Conservation (phyloP, 2,888 invertebrate species). For the Philaethria dido region DNA sequence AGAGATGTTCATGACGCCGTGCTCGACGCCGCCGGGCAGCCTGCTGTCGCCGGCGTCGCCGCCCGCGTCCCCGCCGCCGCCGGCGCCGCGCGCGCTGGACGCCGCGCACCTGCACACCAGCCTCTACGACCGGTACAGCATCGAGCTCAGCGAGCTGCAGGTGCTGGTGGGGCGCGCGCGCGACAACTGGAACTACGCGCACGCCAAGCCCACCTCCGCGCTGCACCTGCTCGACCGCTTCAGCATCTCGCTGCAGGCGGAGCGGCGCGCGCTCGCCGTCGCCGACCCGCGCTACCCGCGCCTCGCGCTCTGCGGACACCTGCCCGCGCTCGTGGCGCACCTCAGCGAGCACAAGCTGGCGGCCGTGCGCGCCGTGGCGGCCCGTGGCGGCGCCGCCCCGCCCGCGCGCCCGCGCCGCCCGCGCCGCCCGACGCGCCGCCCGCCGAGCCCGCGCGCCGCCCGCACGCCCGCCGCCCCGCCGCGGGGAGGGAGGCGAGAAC, state of each 20-base stretch:
- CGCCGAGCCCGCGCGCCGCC: not conserved
- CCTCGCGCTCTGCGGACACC: constrained; percentile 91
- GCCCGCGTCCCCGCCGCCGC: constrained; percentile 86
- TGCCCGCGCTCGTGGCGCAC: constrained; percentile 94
- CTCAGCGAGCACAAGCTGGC: constrained; percentile 94
- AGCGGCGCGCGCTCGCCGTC: constrained; percentile 91
- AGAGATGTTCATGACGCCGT: constrained; percentile 92
- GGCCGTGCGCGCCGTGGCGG: constrained; percentile 68
- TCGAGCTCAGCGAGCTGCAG: constrained; percentile 93
- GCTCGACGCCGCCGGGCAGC: constrained; percentile 93
- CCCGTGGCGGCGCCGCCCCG: constrained; percentile 46
- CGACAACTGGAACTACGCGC: constrained; percentile 95
- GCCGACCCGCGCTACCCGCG: constrained; percentile 94
- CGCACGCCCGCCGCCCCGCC: not conserved
- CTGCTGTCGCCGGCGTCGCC: constrained; percentile 85
- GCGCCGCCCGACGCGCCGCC: constrained; percentile 34
- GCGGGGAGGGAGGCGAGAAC: constrained; percentile 63
- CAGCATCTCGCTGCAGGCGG: constrained; percentile 88
- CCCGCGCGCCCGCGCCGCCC: constrained; percentile 31
- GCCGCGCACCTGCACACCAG: constrained; percentile 61
- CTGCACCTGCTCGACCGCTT: constrained; percentile 94
- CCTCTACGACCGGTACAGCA: constrained; percentile 84
- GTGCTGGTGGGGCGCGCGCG: constrained; percentile 94
- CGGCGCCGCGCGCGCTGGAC: constrained; percentile 55
- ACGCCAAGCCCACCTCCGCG: constrained; percentile 91